Conservation (phyloP, 2,888 invertebrate genomes). For the Eulithis prunata region DNA sequence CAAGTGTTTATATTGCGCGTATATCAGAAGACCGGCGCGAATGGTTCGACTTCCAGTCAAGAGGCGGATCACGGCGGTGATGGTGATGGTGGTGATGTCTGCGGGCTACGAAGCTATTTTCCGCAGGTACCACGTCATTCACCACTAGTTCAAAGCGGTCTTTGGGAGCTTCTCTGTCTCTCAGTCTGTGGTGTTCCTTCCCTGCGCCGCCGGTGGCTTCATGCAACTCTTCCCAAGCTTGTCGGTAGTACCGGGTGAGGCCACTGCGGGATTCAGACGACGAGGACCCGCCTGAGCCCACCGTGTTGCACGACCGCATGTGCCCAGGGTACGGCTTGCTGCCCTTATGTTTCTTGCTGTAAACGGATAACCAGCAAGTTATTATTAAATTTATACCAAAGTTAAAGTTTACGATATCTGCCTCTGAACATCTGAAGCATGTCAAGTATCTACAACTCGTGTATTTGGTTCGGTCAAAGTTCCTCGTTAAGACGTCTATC, state of each 20-base stretch:
- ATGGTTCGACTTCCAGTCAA: constrained; percentile 85
- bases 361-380: constrained; percentile 9
- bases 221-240: constrained; percentile 97
- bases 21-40: constrained; percentile 63
- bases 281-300: constrained; percentile 94
- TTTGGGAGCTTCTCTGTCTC: constrained; percentile 21
- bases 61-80: constrained; percentile 87
- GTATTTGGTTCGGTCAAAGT: too few relatives aligned
- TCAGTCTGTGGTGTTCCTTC: constrained; percentile 54
- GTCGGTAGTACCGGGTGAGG: constrained; percentile 94
- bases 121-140: constrained; percentile 85
- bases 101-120: constrained; percentile 78
- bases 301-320: constrained; percentile 95
- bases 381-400: background rate
- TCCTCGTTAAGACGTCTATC: background rate
- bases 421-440: too few relatives aligned
- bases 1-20: constrained; percentile 6
- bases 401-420: too few relatives aligned
- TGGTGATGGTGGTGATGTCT: constrained; percentile 90
- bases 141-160: constrained; percentile 89
- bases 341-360: constrained; percentile 81
- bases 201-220: constrained; percentile 88
- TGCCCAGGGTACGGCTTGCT: constrained; percentile 95
- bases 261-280: constrained; percentile 93
- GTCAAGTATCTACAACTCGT: too few relatives aligned